Conservation (phyloP, 2,888 invertebrate species). For the Sinhomidia bicolor region DNA sequence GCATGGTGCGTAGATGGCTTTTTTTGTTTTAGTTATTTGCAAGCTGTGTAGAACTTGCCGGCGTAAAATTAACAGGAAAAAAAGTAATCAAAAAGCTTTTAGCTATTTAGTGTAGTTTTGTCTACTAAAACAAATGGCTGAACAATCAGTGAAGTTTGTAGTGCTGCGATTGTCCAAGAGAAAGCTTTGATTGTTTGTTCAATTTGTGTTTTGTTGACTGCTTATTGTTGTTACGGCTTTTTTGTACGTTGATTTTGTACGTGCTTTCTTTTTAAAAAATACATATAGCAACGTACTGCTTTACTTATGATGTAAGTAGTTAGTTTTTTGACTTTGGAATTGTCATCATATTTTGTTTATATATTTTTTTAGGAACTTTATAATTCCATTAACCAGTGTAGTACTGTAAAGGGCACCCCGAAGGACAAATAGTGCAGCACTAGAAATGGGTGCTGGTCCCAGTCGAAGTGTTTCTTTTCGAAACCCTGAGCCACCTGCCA, state of each 20-base stretch:
- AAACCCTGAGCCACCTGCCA: constrained; percentile 74
- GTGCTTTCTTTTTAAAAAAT: no score
- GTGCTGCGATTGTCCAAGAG: neutral
- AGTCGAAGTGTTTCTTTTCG: constrained; percentile 71
- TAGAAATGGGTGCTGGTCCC: constrained; percentile 73
- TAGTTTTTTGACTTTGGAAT: neutral
- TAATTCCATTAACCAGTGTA: neutral
- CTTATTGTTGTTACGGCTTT: no score
- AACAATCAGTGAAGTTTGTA: neutral
- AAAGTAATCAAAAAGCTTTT: no score
- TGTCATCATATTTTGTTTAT: neutral
- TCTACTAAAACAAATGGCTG: neutral
- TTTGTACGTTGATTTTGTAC: no score
- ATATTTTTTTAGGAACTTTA: neutral
- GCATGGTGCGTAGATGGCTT: no score
- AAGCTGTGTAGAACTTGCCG: no score
- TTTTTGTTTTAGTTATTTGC: no score
- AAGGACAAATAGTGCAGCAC: constrained; percentile 13
- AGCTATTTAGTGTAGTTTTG: no score
- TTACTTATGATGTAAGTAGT: no score
- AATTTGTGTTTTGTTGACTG: neutral
- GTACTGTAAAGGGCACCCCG: neutral
- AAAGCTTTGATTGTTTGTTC: neutral
- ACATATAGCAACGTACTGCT: no score
- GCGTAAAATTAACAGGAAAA: no score